Evolutionary conservation across 64 coral and sea anemone species (phyloP).

Genomic region (Trachythela sp.): DNA sequence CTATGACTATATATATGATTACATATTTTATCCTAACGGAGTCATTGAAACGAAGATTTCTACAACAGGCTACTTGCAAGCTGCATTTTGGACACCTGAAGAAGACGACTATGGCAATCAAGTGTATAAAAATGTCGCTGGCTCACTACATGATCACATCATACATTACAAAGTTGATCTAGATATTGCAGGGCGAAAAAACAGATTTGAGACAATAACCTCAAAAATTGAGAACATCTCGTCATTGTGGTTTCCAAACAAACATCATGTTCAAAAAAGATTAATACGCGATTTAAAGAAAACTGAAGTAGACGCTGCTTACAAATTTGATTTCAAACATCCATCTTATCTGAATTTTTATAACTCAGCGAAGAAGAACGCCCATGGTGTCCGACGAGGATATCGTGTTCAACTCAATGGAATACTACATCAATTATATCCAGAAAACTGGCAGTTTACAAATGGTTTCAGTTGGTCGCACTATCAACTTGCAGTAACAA

Average conservation of each 20-base stretch:
- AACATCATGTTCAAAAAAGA: not conserved
- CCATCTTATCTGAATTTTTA: slow-evolving; percentile 69
- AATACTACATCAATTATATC: slow-evolving; percentile 60
- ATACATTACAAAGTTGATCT: slow-evolving; percentile 63
- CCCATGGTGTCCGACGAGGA: slow-evolving; percentile 28
- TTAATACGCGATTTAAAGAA: slow-evolving; percentile 34
- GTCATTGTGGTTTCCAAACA: slow-evolving; percentile 43
- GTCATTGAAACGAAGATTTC: slow-evolving; percentile 52
- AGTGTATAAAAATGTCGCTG: slow-evolving; percentile 19
- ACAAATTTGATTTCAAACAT: slow-evolving; percentile 55
- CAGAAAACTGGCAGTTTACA: slow-evolving; percentile 33
- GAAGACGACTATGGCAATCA: slow-evolving; percentile 19
- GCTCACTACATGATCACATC: slow-evolving; percentile 54
- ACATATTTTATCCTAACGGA: slow-evolving; percentile 73
- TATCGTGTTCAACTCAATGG: slow-evolving; percentile 54
- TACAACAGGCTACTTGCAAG: slow-evolving; percentile 56
- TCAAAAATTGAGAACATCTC: slow-evolving; percentile 48
- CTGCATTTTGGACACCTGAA: slow-evolving; percentile 15
- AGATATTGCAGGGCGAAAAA: slow-evolving; percentile 54
- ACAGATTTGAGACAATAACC: slow-evolving; percentile 57
- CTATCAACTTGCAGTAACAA: slow-evolving; percentile 68
- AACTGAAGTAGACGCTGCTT: slow-evolving; percentile 59
- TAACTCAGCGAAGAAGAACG: slow-evolving; percentile 33
- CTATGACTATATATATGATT: slow-evolving; percentile 74
- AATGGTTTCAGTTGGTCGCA: slow-evolving; percentile 28